Base-by-base conservation (phyloP, 2,113 vertebrate genomes). In the Pitta sordida region DNA sequence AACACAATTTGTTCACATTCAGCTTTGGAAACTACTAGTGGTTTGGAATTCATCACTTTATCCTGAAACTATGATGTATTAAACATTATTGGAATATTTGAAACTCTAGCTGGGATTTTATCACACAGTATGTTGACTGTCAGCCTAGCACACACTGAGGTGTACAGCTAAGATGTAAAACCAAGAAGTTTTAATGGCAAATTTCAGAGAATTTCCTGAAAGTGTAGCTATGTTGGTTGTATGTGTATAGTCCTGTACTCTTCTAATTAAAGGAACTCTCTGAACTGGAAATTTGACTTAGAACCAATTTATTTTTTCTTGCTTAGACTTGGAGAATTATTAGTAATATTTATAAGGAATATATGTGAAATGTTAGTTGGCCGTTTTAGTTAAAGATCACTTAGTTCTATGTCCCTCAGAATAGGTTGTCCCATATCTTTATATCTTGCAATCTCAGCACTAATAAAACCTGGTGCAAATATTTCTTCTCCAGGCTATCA, bases 201-300 rank as follows among this genome's bases (percentile, higher is more conserved):
- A 34, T 89, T 69, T 82, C 74, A 87, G 63, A 79, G 15, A 43
- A 67, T 73, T 68, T 86, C 67, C 70, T 91, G 71, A 48, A 82
- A 43, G 16, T 39, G 7, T 20, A 7, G 0, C 63, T 88, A 9
- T 65, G 34, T n/a, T 77, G 29, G 24, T 56, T 70, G 14, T 18
- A 62, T 36, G 11, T n/a, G n/a, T n/a, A n/a, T 13, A 62, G 16
- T 52, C 60, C 67, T n/a, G 48, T 14, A 49, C 17, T 18, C 37
- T 71, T 84, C 55, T 56, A 32, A 49, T 52, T 67, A 75, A 46
- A 83, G 37, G 15, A 93, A 68, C 36, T 67, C 37, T 36, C 30
- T 83, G 56, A 93, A 84, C 36, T 90, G 68, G 36, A 79, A 91
- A 87, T 83, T 59, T 3, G 2, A 44, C 44, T 82, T 65, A 27